Conservation (phyloP, 2,888 invertebrate genomes). For the Drosophila helvetica region DNA sequence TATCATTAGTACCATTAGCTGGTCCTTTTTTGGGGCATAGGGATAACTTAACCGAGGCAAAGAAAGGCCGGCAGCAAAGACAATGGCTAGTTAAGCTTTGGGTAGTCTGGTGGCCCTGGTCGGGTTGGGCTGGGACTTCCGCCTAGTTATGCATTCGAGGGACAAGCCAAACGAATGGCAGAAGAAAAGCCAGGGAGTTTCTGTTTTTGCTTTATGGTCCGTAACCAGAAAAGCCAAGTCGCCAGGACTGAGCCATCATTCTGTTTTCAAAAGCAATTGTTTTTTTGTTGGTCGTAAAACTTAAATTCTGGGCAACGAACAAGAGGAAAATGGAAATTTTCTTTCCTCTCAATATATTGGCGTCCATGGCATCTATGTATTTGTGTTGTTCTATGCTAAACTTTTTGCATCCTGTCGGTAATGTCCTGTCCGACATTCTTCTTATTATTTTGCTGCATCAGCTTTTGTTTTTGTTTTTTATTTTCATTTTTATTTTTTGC, state of each 20-base stretch:
- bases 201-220: constrained; percentile 35
- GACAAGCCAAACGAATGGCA: constrained; percentile 14
- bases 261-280: constrained; percentile 21
- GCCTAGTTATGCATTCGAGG: constrained; percentile 62
- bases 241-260: constrained; percentile 4
- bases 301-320: constrained; percentile 7
- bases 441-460: constrained; percentile 51
- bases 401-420: constrained; percentile 43
- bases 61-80: background rate
- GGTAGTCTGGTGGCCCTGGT: constrained; percentile 31
- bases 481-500: constrained; percentile 7
- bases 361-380: constrained; percentile 2
- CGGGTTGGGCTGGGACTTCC: constrained; percentile 38
- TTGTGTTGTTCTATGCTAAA: constrained; percentile 31
- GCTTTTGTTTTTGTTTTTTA: constrained; percentile 35
- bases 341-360: constrained; percentile 26
- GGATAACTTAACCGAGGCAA: background rate
- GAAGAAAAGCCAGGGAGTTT: constrained; percentile 8
- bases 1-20: constrained; percentile 49
- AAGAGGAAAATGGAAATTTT: background rate
- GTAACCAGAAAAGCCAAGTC: constrained; percentile 1
- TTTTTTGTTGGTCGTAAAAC: constrained; percentile 24
- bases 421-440: constrained; percentile 27
- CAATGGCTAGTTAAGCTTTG: constrained; percentile 23
- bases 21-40: constrained; percentile 12